Evolutionary conservation across 2,888 invertebrate genomes (phyloP).

Genomic region (Sesia bembeciformis): DNA sequence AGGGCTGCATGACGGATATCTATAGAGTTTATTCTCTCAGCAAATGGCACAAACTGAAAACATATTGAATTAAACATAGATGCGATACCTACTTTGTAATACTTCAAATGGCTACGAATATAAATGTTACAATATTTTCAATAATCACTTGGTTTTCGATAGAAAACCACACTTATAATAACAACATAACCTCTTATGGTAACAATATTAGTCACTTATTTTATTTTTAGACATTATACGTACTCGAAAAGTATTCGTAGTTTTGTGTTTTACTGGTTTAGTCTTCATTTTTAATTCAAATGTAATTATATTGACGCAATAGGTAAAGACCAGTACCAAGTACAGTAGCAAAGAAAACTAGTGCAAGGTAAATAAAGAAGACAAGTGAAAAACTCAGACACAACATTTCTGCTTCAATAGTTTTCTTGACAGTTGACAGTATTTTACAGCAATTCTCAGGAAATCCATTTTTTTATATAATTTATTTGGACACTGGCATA

Average conservation of each 20-base stretch:
- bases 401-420: too few relatives aligned
- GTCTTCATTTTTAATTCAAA: constrained; percentile 74
- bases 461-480: too few relatives aligned
- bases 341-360: background rate
- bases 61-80: background rate
- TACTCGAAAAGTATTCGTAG: constrained; percentile 86
- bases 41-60: constrained; percentile 88
- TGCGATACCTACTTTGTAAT: background rate
- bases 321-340: background rate
- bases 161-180: too few relatives aligned
- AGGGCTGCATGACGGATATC: constrained; percentile 87
- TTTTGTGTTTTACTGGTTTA: constrained; percentile 82
- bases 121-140: too few relatives aligned
- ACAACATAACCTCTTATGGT: background rate
- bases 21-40: constrained; percentile 88
- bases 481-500: too few relatives aligned
- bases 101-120: too few relatives aligned
- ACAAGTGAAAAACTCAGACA: too few relatives aligned
- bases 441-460: too few relatives aligned
- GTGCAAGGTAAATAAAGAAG: too few relatives aligned
- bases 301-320: constrained; percentile 1
- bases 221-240: constrained; percentile 13
- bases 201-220: background rate
- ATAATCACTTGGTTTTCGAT: too few relatives aligned
- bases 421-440: too few relatives aligned